Evolutionary conservation across 2,888 invertebrate species (phyloP).

Genomic region (Clivina fossor): DNA sequence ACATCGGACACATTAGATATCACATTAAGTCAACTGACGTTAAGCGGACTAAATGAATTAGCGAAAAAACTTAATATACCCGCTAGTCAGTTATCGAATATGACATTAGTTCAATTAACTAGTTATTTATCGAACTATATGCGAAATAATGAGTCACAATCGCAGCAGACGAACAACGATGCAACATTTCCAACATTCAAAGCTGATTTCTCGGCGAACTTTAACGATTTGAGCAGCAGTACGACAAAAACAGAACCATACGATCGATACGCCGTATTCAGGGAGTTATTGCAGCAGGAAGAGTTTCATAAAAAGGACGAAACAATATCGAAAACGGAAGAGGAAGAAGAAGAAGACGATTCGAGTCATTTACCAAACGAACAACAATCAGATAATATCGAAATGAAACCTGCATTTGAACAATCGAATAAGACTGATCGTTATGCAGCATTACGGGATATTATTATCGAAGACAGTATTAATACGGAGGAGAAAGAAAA

Average conservation of each 20-base stretch:
- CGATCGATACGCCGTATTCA: conserved; percentile 85
- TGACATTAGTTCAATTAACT: conserved; percentile 85
- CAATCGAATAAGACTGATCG: conserved; percentile 17
- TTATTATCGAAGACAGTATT: conserved; percentile 59
- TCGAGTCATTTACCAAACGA: not conserved
- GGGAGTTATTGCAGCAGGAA: conserved; percentile 79
- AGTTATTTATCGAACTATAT: conserved; percentile 70
- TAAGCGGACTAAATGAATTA: conserved; percentile 78
- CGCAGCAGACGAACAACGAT: conserved; percentile 49
- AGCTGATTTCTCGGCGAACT: conserved; percentile 67
- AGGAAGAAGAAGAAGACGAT: conserved; percentile 15
- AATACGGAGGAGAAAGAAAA: conserved; percentile 49
- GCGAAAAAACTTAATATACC: conserved; percentile 77
- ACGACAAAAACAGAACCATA: conserved; percentile 51
- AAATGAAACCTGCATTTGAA: conserved; percentile 25
- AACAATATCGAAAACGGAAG: conserved; percentile 39
- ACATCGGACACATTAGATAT: conserved; percentile 65
- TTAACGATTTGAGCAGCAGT: conserved; percentile 59
- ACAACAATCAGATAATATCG: conserved; percentile 18
- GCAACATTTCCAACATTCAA: conserved; percentile 63
- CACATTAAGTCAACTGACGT: conserved; percentile 79
- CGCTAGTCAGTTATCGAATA: conserved; percentile 74
- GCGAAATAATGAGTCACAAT: conserved; percentile 53
- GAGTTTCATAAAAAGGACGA: conserved; percentile 57
- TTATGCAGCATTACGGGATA: conserved; percentile 81